A percentile compares a stretch with the other conserved stretches of the same genome.
Conservation (phyloP, 35 echinoderm and acorn worm genomes). For the Ophioderma brevispina region DNA sequence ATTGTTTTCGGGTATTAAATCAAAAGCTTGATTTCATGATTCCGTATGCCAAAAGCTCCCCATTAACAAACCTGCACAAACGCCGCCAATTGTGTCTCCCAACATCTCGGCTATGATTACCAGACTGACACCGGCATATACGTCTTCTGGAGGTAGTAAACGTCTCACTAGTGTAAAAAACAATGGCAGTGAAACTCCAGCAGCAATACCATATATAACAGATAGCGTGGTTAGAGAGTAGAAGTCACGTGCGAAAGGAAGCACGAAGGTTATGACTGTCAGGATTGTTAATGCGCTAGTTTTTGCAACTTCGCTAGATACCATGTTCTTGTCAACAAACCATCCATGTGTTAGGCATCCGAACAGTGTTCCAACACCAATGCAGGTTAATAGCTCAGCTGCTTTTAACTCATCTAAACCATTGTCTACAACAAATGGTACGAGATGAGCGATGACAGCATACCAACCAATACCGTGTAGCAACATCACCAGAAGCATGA, state of each 20-base stretch:
- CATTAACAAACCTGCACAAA: neutral
- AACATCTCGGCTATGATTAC: neutral
- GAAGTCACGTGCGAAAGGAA: neutral
- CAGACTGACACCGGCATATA: neutral
- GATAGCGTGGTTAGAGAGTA: neutral
- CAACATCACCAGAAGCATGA: neutral
- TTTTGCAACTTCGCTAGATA: neutral
- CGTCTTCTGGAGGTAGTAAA: neutral
- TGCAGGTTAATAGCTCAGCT: slow-evolving; percentile 1
- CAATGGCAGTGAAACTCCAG: neutral
- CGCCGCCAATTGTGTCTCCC: neutral
- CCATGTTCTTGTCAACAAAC: neutral
- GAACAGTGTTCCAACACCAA: neutral
- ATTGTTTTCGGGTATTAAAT: no score
- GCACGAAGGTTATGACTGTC: neutral
- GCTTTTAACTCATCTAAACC: neutral
- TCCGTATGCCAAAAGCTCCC: no score
- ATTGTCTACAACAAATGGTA: neutral
- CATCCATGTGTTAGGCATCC: slow-evolving; percentile 10
- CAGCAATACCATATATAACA: neutral
- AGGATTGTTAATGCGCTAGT: neutral
- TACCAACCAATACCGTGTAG: slow-evolving; percentile 21
- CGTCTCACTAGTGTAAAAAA: neutral
- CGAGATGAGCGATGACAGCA: neutral
- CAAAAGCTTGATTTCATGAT: no score